phyloP scores from a whole-genome alignment of 2,888 invertebrate species.

The Bombylius major region DNA sequence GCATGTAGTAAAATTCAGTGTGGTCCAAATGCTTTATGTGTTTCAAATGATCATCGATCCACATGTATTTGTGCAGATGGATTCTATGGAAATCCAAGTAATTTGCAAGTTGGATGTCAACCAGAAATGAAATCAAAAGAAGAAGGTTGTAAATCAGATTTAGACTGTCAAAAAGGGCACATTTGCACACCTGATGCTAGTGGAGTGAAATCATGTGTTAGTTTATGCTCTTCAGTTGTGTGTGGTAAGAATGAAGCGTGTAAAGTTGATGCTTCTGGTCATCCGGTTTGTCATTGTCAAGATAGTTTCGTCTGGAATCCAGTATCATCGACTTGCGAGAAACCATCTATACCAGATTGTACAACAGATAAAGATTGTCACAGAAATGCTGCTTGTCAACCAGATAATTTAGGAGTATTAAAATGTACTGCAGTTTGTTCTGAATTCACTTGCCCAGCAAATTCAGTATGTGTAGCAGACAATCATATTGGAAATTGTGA shows the following conservation, averaged over 20 bases:
- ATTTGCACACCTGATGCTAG: conserved; percentile 54
- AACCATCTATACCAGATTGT: conserved; percentile 78
- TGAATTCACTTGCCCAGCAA: conserved; percentile 70
- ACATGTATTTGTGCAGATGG: conserved; percentile 77
- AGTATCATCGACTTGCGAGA: conserved; percentile 65
- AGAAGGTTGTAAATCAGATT: conserved; percentile 51
- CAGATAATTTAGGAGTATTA: conserved; percentile 73
- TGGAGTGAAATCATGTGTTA: conserved; percentile 55
- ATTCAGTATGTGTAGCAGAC: conserved; percentile 65
- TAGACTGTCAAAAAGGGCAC: conserved; percentile 58
- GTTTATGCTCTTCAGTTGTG: conserved; percentile 66
- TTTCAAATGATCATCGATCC: conserved; percentile 71
- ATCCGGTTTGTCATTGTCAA: conserved; percentile 67
- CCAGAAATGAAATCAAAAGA: conserved; percentile 43
- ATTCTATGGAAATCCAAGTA: conserved; percentile 69
- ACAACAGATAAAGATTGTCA: conserved; percentile 56
- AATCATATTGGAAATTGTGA: conserved; percentile 68
- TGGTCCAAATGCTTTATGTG: conserved; percentile 79
- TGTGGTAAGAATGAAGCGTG: conserved; percentile 77
- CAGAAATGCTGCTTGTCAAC: conserved; percentile 56
- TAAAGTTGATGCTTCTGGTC: conserved; percentile 49
- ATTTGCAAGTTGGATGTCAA: conserved; percentile 66
- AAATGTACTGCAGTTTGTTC: conserved; percentile 69
- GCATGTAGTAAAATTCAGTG: conserved; percentile 79
- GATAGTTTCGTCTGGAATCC: conserved; percentile 75